Evolutionary conservation across 2,113 vertebrate genomes (phyloP).

Genomic region (Triplophysa siluroides): DNA sequence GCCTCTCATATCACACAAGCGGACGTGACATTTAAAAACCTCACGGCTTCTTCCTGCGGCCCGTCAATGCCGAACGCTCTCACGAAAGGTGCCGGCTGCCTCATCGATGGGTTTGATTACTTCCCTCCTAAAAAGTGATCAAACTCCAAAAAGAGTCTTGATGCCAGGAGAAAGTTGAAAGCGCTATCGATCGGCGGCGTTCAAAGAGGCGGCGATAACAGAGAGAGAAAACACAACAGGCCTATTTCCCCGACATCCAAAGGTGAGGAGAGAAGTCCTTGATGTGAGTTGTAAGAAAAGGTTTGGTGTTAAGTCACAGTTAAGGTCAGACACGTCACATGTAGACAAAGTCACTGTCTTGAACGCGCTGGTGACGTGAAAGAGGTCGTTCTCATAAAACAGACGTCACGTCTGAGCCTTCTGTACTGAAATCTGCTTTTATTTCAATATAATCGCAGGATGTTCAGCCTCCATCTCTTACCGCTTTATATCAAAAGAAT

Average conservation of each 20-base stretch:
- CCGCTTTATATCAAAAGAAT: conserved; percentile 26
- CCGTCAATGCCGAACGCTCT: conserved; percentile 66
- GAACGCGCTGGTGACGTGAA: too few relatives aligned
- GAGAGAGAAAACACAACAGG: conserved; percentile 11
- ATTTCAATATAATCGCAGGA: conserved; percentile 66
- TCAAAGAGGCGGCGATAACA: conserved; percentile 26
- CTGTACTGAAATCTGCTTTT: conserved; percentile 51
- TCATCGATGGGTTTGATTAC: conserved; percentile 71
- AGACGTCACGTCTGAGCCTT: too few relatives aligned
- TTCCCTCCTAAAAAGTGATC: conserved; percentile 56
- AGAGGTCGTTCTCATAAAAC: background rate
- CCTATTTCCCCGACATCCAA: background rate
- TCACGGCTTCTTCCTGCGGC: conserved; percentile 42
- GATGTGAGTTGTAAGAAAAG: background rate
- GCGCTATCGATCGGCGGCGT: background rate
- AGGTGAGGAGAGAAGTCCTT: background rate
- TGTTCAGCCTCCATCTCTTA: background rate
- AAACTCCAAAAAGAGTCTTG: conserved; percentile 20
- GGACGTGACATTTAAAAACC: conserved; percentile 59
- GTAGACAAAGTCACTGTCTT: background rate
- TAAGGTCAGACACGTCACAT: background rate
- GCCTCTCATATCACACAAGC: conserved; percentile 23
- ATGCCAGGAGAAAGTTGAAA: background rate
- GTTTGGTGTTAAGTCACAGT: background rate
- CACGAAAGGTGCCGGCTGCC: conserved; percentile 61